Evolutionary conservation across 1,140 invertebrate species (phyloP).

Genomic region (Myzus persicae): DNA sequence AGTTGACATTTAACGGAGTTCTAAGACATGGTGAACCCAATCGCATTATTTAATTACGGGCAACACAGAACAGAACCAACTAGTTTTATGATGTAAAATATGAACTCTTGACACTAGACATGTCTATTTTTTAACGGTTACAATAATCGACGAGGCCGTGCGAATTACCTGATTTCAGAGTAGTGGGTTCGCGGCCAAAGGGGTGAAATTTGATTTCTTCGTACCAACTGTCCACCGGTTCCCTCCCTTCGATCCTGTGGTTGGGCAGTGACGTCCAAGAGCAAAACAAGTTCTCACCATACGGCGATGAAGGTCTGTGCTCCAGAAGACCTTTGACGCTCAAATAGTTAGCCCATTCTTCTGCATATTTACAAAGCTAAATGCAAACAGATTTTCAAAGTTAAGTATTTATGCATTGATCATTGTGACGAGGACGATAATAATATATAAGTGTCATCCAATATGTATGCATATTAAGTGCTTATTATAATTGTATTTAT

Average conservation of each 20-base stretch:
- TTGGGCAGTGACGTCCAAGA: constrained; percentile 77
- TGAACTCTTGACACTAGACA: no score
- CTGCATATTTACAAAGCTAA: constrained; percentile 74
- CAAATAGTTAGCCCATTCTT: constrained; percentile 83
- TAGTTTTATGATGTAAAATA: no score
- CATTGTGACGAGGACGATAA: background rate
- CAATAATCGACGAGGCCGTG: background rate
- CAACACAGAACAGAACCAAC: no score
- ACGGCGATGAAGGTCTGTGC: constrained; percentile 71
- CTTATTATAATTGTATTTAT: background rate
- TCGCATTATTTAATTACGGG: no score
- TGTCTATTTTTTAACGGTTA: background rate
- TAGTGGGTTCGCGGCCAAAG: constrained; percentile 74
- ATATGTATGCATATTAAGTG: no score
- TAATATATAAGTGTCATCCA: background rate
- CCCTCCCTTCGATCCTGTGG: constrained; percentile 72
- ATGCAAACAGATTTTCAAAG: background rate
- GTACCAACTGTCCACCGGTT: constrained; percentile 81
- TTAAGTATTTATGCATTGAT: background rate
- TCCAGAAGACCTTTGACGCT: constrained; percentile 74
- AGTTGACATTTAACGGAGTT: no score
- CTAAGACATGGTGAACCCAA: no score
- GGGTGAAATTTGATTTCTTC: constrained; percentile 69
- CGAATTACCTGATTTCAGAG: constrained; percentile 71
- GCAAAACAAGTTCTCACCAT: constrained; percentile 74